Evolutionary conservation across 2,113 vertebrate genomes (phyloP).

Genomic region (Nanorana parkeri): DNA sequence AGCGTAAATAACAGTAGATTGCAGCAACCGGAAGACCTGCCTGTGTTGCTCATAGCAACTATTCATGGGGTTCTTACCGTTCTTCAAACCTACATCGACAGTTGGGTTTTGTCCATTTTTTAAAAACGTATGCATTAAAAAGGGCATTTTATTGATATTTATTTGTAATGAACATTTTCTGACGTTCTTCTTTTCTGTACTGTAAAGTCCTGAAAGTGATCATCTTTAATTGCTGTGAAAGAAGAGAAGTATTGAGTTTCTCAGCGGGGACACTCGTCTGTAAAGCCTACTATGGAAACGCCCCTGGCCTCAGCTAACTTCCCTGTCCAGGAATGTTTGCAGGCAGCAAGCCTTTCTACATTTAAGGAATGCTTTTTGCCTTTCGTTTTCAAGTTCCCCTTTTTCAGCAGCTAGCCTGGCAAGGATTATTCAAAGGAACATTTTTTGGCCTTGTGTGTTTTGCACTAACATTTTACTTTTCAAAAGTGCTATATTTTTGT

Average conservation of each 20-base stretch:
- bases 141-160: not conserved
- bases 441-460: not conserved
- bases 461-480: no score
- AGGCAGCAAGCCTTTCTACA: constrained; percentile 5
- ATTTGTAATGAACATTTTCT: not conserved
- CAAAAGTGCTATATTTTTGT: not conserved
- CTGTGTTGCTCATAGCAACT: no score
- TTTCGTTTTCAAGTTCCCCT: constrained; percentile 5
- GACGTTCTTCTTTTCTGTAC: not conserved
- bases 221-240: not conserved
- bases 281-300: not conserved
- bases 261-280: not conserved
- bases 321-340: constrained; percentile 27
- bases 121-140: not conserved
- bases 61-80: no score
- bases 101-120: no score
- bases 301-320: constrained; percentile 1
- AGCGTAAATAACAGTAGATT: not conserved
- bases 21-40: no score
- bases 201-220: not conserved
- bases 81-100: no score
- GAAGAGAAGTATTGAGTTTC: not conserved
- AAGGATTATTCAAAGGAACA: no score
- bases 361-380: not conserved
- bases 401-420: not conserved